These are phyloP conservation scores for Perognathus longimembris DNA, from an alignment of 2,113 vertebrate species.

Conservation along the genomic window DNA sequence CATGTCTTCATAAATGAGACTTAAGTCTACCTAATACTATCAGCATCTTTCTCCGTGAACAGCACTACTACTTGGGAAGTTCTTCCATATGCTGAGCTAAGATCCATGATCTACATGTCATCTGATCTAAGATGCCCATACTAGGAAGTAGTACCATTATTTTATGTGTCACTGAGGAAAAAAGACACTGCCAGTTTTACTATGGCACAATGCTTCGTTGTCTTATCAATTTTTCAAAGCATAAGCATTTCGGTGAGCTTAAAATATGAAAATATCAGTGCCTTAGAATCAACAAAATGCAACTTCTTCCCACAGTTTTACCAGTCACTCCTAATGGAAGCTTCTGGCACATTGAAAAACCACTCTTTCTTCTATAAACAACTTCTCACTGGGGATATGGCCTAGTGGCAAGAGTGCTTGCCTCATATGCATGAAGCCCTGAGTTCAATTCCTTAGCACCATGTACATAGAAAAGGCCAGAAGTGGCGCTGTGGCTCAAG, in stretches of 20 bases:
- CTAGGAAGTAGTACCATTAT: conserved; percentile 9
- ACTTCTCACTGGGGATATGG: too few relatives aligned
- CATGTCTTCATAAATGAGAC: neutral
- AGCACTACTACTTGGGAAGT: conserved; percentile 52
- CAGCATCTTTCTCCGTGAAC: conserved; percentile 52
- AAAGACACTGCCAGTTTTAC: conserved; percentile 14
- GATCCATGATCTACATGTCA: conserved; percentile 40
- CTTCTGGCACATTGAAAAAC: neutral
- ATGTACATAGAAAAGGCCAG: too few relatives aligned
- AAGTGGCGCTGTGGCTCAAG: too few relatives aligned
- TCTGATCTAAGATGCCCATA: conserved; percentile 25
- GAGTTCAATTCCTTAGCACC: too few relatives aligned
- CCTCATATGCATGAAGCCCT: too few relatives aligned
- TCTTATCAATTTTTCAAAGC: neutral
- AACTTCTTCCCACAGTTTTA: neutral
- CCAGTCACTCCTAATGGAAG: neutral
- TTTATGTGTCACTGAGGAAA: conserved; percentile 17
- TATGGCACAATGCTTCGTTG: neutral
- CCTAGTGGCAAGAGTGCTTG: too few relatives aligned
- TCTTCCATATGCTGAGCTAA: conserved; percentile 30
- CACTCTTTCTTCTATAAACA: conserved; percentile 1
- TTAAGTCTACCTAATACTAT: neutral
- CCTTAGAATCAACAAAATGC: neutral
- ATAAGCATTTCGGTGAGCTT: conserved; percentile 8
- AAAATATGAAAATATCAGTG: conserved; percentile 18